A percentile compares a stretch with the other conserved stretches of the same genome.
These are phyloP conservation scores for Junco hyemalis DNA, from an alignment of 2,113 vertebrate species.

Conservation along the genomic window DNA sequence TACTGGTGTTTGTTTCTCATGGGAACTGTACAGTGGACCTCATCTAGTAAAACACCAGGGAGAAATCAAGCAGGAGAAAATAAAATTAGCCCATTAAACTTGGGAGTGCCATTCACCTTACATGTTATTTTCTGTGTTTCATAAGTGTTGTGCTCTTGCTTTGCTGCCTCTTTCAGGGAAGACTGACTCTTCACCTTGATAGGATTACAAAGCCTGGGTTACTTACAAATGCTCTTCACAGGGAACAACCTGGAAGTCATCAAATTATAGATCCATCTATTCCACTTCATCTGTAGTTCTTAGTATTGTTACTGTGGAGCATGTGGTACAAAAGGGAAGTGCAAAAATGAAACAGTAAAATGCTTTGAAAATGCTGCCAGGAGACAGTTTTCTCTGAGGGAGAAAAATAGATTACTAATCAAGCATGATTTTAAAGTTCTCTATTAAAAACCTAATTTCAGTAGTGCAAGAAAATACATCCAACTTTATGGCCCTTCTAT, in stretches of 20 bases:
- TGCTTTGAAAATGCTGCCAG: background rate
- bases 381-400: background rate
- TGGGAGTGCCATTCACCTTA: background rate
- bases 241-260: background rate
- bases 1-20: background rate
- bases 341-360: background rate
- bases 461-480: background rate
- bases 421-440: background rate
- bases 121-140: background rate
- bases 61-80: background rate
- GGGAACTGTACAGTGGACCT: background rate
- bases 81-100: background rate
- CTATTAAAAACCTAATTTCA: background rate
- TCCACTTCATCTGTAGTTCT: background rate
- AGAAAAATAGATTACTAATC: background rate
- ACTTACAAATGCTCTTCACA: background rate
- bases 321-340: background rate
- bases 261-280: background rate
- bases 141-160: accelerated
- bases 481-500: background rate
- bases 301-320: background rate
- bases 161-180: background rate
- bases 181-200: background rate
- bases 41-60: background rate
- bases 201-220: background rate